Conservation (phyloP, 2,113 vertebrate species). For the Delphinapterus leucas region DNA sequence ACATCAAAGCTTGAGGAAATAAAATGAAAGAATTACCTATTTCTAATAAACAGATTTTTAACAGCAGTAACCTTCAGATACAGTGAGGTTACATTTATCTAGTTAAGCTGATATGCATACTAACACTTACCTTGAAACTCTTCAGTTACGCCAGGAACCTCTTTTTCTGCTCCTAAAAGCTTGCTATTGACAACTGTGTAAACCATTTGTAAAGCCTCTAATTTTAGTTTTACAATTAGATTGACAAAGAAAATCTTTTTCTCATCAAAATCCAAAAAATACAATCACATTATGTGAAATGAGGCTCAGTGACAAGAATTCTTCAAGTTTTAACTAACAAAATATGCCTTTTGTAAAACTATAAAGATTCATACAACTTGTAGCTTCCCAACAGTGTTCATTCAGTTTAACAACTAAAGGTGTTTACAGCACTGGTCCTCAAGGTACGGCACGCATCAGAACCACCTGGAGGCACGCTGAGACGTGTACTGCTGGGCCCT, state of each 20-base stretch:
- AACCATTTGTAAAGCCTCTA: constrained; percentile 71
- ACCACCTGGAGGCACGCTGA: not conserved
- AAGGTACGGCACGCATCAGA: not conserved
- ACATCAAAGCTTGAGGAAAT: constrained; percentile 87
- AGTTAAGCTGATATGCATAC: not conserved
- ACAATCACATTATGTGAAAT: constrained; percentile 3
- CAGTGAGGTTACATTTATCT: not conserved
- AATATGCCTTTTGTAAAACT: not conserved
- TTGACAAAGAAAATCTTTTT: not conserved
- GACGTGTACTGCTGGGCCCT: not conserved
- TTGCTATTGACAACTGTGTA: constrained; percentile 60
- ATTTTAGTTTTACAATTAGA: constrained; percentile 67
- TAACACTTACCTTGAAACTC: constrained; percentile 40
- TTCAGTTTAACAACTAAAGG: not conserved
- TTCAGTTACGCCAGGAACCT: constrained; percentile 59
- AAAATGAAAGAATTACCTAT: constrained; percentile 36
- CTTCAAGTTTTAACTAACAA: not conserved
- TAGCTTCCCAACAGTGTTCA: not conserved
- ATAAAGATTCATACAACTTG: not conserved
- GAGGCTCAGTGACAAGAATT: not conserved
- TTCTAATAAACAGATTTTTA: constrained; percentile 19
- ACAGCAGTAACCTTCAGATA: not conserved
- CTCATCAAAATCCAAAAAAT: constrained; percentile 46
- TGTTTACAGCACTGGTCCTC: not conserved
- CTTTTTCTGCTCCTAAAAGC: constrained; percentile 67